Base-by-base conservation (phyloP, 2,113 vertebrate species). In the Indicator maculatus region DNA sequence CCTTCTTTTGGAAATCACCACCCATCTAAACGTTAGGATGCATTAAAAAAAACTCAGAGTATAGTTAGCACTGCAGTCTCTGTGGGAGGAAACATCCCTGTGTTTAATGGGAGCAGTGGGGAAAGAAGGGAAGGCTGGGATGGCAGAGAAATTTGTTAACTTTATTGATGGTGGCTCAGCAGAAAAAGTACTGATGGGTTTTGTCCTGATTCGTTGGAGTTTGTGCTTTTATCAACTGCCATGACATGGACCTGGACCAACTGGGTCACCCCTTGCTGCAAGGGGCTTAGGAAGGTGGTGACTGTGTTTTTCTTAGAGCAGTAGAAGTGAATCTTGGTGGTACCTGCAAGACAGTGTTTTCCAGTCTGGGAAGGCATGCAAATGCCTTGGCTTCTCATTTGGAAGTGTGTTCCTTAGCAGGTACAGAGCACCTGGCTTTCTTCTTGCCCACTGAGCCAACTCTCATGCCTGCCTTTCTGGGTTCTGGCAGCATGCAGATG, bases 201-300 rank as follows among this genome's bases (percentile, higher is more conserved):
- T 70, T n/a, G 9, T 85, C 28, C 44, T 65, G 50, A 30, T 61
- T 65, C 3, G 4, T 91, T 72, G 26, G 36, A 28, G 16, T 64
- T 76, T 15, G 21, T 66, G 20, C 16, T 79, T 91, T 89, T 82
- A 50, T 31, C 30, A 64, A 65, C 39, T 83, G 17, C 39, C 2
- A 1, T 0, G 0, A 26, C 4, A 4, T 55, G 39, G 61, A 20
- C 44, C 39, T 47, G 23, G 41, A 27, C n/a, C 33, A 31, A 1
- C 24, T 83, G 80, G 36, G 31, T 88, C 77, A 75, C 6, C 17
- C 8, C 27, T 67, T 56, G 18, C 65, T 64, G 6, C 11, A 23
- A 30, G 5, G 21, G 4, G 5, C n/a, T 15, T 1, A 3, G 39
- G 33, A 65, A 61, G 10, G 39, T 65, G 26, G 17, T 60, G 31